Conservation (phyloP, 2,113 vertebrate genomes). For the Heptranchias perlo region DNA sequence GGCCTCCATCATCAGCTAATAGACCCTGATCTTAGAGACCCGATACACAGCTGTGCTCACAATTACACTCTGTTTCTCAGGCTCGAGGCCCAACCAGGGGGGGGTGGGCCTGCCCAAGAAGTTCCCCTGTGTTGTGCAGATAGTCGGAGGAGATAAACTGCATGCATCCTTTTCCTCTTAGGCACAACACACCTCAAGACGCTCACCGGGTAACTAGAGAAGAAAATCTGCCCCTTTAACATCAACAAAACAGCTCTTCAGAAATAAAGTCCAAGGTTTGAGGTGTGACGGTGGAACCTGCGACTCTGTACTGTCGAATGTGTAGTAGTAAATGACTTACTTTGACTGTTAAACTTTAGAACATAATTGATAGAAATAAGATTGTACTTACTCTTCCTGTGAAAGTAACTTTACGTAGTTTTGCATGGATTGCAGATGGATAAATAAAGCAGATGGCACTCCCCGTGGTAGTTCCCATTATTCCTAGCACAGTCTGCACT, state of each 20-base stretch:
- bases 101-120: no score
- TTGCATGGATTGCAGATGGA: background rate
- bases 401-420: background rate
- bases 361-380: background rate
- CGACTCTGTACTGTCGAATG: background rate
- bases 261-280: background rate
- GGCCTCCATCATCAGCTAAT: background rate
- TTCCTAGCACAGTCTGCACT: conserved; percentile 27
- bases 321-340: background rate
- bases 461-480: conserved; percentile 5
- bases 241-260: background rate
- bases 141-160: background rate
- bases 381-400: background rate
- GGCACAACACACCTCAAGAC: background rate
- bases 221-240: background rate
- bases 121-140: no score
- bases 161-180: background rate
- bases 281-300: background rate
- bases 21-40: background rate
- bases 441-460: conserved; percentile 6
- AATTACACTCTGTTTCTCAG: no score
- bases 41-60: background rate
- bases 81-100: no score
- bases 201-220: background rate
- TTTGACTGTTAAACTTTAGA: background rate